These are phyloP conservation scores for Rhopalosiphum nymphaeae DNA, from an alignment of 2,888 invertebrate species.

Conservation along the genomic window DNA sequence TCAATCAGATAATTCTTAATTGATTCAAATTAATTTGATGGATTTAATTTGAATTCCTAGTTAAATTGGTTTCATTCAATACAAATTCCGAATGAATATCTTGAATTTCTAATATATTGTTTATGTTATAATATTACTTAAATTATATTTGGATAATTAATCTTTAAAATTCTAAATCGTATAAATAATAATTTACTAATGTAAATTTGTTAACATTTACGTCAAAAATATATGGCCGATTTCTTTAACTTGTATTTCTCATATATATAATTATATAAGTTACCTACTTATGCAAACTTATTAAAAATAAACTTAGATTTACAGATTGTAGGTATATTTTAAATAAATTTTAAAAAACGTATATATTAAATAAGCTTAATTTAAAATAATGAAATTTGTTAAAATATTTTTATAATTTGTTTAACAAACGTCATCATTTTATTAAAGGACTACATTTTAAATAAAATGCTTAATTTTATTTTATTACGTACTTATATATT, in stretches of 20 bases:
- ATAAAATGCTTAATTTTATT: neutral
- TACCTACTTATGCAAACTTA: neutral
- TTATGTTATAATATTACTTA: neutral
- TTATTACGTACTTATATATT: neutral
- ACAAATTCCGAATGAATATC: neutral
- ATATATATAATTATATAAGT: neutral
- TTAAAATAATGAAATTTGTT: too few relatives aligned
- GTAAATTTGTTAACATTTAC: neutral
- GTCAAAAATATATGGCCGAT: neutral
- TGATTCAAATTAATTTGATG: neutral
- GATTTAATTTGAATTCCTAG: neutral
- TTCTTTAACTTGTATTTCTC: neutral
- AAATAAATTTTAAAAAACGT: neutral
- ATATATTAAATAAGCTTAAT: too few relatives aligned
- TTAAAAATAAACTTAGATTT: neutral
- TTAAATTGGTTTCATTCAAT: neutral
- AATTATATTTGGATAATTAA: neutral
- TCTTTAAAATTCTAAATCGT: neutral
- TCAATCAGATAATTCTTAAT: neutral
- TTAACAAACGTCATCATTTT: too few relatives aligned
- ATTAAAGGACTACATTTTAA: neutral
- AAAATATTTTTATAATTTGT: too few relatives aligned
- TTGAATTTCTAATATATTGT: neutral
- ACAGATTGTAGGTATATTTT: neutral
- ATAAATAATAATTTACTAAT: neutral